Conservation (phyloP, 2,888 invertebrate genomes). For the Fragum whitleyi region DNA sequence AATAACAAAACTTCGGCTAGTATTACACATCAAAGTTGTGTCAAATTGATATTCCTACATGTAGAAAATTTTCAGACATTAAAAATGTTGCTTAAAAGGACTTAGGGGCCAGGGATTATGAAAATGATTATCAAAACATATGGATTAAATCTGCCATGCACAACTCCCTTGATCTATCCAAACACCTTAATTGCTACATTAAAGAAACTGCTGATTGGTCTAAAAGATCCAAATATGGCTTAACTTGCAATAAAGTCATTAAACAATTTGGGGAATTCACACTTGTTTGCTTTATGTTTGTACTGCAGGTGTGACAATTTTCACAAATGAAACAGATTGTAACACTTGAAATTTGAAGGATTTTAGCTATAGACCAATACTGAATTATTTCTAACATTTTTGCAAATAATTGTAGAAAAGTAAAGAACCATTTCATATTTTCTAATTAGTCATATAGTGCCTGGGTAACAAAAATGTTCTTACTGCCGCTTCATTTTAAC, state of each 20-base stretch:
- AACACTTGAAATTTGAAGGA: background rate
- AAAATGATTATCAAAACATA: conserved; percentile 5
- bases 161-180: background rate
- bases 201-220: conserved; percentile 6
- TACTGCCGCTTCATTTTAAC: too few relatives aligned
- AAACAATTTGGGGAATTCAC: conserved; percentile 9
- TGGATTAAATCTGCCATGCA: background rate
- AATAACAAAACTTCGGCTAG: too few relatives aligned
- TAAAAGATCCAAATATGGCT: background rate
- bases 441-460: too few relatives aligned
- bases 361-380: too few relatives aligned
- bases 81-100: background rate
- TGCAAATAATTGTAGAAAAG: too few relatives aligned
- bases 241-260: background rate
- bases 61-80: too few relatives aligned
- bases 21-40: too few relatives aligned
- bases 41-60: too few relatives aligned
- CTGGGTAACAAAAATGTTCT: too few relatives aligned
- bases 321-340: background rate
- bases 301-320: conserved; percentile 22
- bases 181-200: conserved; percentile 10
- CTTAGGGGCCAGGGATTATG: too few relatives aligned
- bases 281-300: conserved; percentile 51
- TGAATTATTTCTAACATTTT: too few relatives aligned
- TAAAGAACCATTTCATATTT: too few relatives aligned